phyloP scores from a whole-genome alignment of 37 sponge, comb jelly and placozoan genomes.

The Hormiphora californensis region DNA sequence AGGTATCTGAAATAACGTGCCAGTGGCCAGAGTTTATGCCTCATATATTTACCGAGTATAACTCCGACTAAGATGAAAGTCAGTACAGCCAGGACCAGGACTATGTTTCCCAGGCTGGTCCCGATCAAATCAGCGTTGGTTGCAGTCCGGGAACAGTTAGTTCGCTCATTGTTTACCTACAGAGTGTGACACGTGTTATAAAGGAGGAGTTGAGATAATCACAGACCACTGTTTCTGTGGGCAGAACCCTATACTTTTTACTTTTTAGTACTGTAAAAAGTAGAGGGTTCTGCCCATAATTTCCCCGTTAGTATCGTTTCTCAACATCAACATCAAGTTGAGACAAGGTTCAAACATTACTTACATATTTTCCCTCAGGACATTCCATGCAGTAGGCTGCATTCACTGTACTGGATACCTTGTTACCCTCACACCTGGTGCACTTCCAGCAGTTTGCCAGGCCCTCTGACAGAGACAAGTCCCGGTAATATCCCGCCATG shows the following conservation, averaged over 20 bases:
- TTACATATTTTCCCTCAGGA: neutral
- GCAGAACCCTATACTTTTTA: too few relatives aligned
- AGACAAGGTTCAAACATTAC: neutral
- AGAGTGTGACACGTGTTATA: too few relatives aligned
- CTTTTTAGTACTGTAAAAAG: too few relatives aligned
- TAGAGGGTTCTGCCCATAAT: too few relatives aligned
- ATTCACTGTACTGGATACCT: neutral
- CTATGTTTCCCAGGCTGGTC: neutral
- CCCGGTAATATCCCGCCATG: neutral
- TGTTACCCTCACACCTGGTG: neutral
- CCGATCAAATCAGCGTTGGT: neutral
- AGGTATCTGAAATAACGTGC: too few relatives aligned
- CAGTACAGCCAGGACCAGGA: neutral
- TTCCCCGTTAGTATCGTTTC: too few relatives aligned
- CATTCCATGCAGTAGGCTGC: neutral
- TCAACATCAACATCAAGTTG: too few relatives aligned
- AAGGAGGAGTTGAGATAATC: too few relatives aligned
- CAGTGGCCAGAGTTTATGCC: too few relatives aligned
- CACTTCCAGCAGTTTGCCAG: neutral
- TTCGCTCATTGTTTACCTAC: neutral
- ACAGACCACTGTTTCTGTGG: too few relatives aligned
- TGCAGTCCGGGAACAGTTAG: neutral
- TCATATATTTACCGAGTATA: slow-evolving; percentile 19
- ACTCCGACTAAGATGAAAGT: neutral
- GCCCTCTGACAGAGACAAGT: neutral